These are phyloP conservation scores for Leistus spinibarbis DNA, from an alignment of 2,888 invertebrate genomes.

Conservation along the genomic window DNA sequence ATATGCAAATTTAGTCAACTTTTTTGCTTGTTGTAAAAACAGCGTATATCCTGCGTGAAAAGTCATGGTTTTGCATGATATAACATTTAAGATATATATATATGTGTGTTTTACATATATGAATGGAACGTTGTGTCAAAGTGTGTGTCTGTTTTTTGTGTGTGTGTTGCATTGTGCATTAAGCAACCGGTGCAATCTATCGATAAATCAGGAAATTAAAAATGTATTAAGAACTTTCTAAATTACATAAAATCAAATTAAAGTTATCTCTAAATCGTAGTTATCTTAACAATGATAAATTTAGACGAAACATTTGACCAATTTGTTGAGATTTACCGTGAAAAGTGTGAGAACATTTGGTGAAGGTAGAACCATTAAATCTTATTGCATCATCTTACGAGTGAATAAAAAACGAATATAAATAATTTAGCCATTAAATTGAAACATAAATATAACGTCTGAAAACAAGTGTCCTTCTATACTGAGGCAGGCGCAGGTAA, in stretches of 20 bases:
- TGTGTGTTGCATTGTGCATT: not conserved
- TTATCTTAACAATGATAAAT: not conserved
- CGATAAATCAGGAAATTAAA: no score
- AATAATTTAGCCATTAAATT: slow-evolving; percentile 21
- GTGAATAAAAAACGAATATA: not conserved
- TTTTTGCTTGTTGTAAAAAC: slow-evolving; percentile 22
- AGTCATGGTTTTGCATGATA: slow-evolving; percentile 20
- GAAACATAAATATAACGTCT: slow-evolving; percentile 20
- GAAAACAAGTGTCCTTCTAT: slow-evolving; percentile 24
- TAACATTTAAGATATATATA: no score
- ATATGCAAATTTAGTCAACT: slow-evolving; percentile 17
- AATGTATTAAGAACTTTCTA: no score
- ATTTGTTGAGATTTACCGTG: not conserved
- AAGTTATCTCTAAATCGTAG: not conserved
- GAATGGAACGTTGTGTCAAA: no score
- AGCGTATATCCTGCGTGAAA: slow-evolving; percentile 16
- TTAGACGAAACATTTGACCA: not conserved
- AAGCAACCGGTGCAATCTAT: no score
- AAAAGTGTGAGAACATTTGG: not conserved
- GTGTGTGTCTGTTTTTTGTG: not conserved
- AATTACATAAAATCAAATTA: no score
- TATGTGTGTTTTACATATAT: no score
- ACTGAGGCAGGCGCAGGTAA: no score
- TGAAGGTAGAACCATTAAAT: not conserved
- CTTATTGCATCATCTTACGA: slow-evolving; percentile 8